Conservation (phyloP, 2,888 invertebrate genomes). For the Eupithecia insigniata region DNA sequence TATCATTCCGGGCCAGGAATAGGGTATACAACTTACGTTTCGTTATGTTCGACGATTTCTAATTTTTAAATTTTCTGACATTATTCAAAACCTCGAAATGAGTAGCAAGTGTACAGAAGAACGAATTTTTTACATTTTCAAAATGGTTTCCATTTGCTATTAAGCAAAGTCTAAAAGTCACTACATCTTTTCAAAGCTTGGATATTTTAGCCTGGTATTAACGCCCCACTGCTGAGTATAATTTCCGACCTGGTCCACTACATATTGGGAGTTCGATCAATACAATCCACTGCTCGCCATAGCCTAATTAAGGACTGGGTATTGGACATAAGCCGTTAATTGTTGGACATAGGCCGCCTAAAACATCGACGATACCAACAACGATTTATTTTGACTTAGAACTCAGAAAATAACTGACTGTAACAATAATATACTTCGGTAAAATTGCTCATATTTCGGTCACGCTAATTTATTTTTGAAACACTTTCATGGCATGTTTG, state of each 20-base stretch:
- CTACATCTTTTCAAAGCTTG: background rate
- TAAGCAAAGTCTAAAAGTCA: background rate
- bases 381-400: background rate
- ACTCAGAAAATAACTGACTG: background rate
- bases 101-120: background rate
- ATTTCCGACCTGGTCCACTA: background rate
- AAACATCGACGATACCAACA: background rate
- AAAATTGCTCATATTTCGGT: conserved; percentile 32
- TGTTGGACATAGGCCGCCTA: background rate
- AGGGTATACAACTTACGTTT: too few species aligned
- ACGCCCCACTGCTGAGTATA: background rate
- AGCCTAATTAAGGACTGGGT: background rate
- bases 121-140: too few species aligned
- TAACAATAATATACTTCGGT: conserved; percentile 9
- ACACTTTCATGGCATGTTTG: conserved; percentile 18
- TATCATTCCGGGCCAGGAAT: too few species aligned
- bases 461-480: conserved; percentile 4
- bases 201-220: background rate
- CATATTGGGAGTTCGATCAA: background rate
- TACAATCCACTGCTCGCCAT: background rate
- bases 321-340: background rate
- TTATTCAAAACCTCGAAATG: background rate
- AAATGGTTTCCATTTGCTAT: conserved; percentile 12
- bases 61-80: background rate
- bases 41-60: too few species aligned